Evolutionary conservation across 2,113 vertebrate genomes (phyloP).

Genomic region (Sturnus vulgaris): DNA sequence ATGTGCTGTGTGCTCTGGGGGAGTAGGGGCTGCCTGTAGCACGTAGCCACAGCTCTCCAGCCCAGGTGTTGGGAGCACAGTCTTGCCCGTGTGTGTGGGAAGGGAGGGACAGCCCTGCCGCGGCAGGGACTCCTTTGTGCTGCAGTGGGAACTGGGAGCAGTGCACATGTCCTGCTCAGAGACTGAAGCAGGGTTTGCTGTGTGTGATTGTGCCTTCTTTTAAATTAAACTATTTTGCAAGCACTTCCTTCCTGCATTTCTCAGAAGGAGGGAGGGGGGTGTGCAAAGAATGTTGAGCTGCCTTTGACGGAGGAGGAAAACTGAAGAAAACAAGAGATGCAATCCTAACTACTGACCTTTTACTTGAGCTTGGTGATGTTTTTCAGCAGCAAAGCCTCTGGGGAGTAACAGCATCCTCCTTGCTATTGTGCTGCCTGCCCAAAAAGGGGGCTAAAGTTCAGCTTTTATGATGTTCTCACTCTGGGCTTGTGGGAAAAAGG

Average conservation of each 20-base stretch:
- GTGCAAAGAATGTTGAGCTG: slow-evolving; percentile 57
- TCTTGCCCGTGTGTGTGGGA: neutral
- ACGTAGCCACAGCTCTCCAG: neutral
- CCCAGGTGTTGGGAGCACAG: neutral
- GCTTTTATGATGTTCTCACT: slow-evolving; percentile 71
- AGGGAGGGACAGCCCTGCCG: neutral
- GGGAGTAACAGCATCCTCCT: slow-evolving; percentile 69
- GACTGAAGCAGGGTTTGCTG: neutral
- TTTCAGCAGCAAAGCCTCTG: slow-evolving; percentile 56
- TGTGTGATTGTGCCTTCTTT: slow-evolving; percentile 37
- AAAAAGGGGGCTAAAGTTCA: slow-evolving; percentile 68
- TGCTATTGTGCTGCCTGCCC: slow-evolving; percentile 64
- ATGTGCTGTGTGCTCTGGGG: neutral
- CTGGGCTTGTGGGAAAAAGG: slow-evolving; percentile 66
- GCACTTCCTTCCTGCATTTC: slow-evolving; percentile 71
- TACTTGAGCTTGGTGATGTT: slow-evolving; percentile 61
- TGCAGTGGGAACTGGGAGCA: neutral
- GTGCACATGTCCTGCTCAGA: neutral
- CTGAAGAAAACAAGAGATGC: slow-evolving; percentile 64
- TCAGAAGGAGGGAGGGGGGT: slow-evolving; percentile 61
- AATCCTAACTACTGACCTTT: slow-evolving; percentile 66
- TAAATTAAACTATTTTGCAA: slow-evolving; percentile 65
- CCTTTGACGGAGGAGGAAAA: slow-evolving; percentile 58
- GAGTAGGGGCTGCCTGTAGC: neutral
- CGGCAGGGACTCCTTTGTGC: neutral